Percentiles rank a stretch among this genome's conserved stretches.
Evolutionary conservation across 2,113 vertebrate species (phyloP).

Genomic region (Ptilorrhoa leucosticta): DNA sequence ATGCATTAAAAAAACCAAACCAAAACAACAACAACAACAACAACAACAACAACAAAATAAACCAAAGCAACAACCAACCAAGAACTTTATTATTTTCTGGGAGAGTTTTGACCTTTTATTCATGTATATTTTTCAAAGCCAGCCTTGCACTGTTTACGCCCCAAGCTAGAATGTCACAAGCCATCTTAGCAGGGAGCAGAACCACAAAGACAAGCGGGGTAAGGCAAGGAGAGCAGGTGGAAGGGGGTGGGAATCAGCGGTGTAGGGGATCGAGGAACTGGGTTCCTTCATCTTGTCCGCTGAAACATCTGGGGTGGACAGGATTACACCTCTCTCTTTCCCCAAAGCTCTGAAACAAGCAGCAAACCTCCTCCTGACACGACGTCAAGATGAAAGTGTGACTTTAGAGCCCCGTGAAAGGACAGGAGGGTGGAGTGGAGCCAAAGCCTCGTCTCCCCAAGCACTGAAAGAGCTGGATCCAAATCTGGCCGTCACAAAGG

Average conservation of each 20-base stretch:
- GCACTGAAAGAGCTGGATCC: neutral
- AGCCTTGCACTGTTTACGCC: conserved; percentile 38
- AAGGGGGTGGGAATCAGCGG: neutral
- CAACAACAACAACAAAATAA: neutral
- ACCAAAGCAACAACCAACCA: neutral
- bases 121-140: conserved; percentile 49
- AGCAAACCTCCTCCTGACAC: neutral
- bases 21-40: no score
- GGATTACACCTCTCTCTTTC: neutral
- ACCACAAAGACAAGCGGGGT: neutral
- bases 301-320: neutral
- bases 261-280: neutral
- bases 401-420: neutral
- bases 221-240: conserved; percentile 38
- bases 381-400: fast-evolving
- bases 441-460: neutral
- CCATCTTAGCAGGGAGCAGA: neutral
- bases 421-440: neutral
- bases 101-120: conserved; percentile 65
- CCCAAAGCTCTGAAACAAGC: neutral
- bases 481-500: neutral
- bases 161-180: conserved; percentile 61
- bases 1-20: neutral
- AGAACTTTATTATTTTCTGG: conserved; percentile 21
- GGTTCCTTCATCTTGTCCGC: neutral